Evolutionary conservation across 1,140 invertebrate species (phyloP).

Genomic region (Orchesella cincta): DNA sequence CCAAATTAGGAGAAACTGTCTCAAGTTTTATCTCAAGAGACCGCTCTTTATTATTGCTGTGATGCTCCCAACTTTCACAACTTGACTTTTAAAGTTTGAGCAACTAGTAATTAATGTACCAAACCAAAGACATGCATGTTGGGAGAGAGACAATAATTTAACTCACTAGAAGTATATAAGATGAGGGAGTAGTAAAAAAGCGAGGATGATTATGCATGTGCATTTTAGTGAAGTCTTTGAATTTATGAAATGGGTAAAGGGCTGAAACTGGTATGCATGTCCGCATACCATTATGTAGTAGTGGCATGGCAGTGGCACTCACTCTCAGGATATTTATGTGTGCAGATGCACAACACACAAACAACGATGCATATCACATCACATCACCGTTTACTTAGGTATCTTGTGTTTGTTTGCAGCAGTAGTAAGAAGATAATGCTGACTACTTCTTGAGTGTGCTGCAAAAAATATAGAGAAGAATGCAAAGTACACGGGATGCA

Average conservation of each 20-base stretch:
- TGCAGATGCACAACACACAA: not conserved
- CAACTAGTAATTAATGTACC: too few relatives aligned
- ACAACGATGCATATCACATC: not conserved
- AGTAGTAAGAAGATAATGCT: not conserved
- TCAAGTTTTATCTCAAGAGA: too few relatives aligned
- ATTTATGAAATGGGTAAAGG: conserved; percentile 12
- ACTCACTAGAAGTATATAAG: not conserved
- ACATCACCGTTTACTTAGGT: not conserved
- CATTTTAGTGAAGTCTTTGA: conserved; percentile 1
- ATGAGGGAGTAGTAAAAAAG: not conserved
- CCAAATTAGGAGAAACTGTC: too few relatives aligned
- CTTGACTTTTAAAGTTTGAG: too few relatives aligned
- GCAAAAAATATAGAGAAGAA: not conserved
- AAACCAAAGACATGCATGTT: too few relatives aligned
- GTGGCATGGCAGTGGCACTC: not conserved
- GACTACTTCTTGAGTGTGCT: not conserved
- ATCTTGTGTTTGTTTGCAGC: not conserved
- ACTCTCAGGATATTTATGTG: not conserved
- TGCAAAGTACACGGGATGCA: not conserved
- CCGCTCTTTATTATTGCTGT: too few relatives aligned
- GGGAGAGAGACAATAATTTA: too few relatives aligned
- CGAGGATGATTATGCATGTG: not conserved
- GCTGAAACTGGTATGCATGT: not conserved
- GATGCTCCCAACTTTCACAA: too few relatives aligned
- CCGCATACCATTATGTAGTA: not conserved